Evolutionary conservation across 2,797 vertebrate species (phyloP), one percentile per base, ranked within the genome.

Genomic region (Hipposideros larvatus): DNA sequence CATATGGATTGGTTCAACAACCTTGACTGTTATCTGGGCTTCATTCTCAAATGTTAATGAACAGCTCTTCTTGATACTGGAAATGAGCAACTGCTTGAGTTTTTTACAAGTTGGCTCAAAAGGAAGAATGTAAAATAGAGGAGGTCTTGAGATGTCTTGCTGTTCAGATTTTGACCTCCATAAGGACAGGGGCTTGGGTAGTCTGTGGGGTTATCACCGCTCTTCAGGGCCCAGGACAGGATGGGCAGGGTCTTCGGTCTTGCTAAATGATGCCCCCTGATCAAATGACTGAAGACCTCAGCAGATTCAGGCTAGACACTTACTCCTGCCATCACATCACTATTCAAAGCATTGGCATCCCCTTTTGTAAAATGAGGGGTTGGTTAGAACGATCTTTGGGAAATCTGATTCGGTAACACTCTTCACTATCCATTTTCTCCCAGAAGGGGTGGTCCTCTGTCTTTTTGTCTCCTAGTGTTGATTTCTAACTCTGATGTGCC

Each of bases 41-140:
- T 73, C 68, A 7, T 87, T 94, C 79, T 94, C 79, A 77, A 91
- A 31, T 43, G 55, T 37, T 66, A 91, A 92, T 2, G 18, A 93
- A 43, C n/a, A 43, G 34, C 73, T 85, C 57, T 87, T 82, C 63
- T 78, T 70, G n/a, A 94, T 24, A 2, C 65, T 59, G 59, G 84
- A 90, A 87, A 80, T 26, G 16, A 90, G 57, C 61, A 88, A 68
- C 4, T 55, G 53, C 37, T 43, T 96, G 8, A 46, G 63, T 46
- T 71, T 85, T 59, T 59, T 22, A 85, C 53, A 83, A 74, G 37
- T 21, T 57, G 57, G 37, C 34, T 87, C 43, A 66, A 41, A 83
- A 94, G 71, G 71, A 75, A 91, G 21, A 34, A 63, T 1, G 1
- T 4, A 34, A 79, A 59, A 79, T 37, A 63, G 14, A 57, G 21